A percentile compares a stretch with the other conserved stretches of the same genome.
These are phyloP conservation scores for Metellina segmentata DNA, from an alignment of 2,888 invertebrate genomes.

Conservation along the genomic window DNA sequence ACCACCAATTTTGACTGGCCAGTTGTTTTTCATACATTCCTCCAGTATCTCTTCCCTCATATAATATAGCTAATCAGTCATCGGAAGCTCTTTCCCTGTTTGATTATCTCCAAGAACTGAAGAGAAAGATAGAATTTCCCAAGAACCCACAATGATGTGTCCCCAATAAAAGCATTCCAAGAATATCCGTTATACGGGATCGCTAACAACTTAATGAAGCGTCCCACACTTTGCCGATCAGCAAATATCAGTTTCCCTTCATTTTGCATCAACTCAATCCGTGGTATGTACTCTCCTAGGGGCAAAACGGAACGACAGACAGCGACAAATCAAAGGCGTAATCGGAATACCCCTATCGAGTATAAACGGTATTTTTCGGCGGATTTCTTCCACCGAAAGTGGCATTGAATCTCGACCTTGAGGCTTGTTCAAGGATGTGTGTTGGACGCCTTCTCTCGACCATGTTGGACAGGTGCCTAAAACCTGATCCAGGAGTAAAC, in stretches of 20 bases:
- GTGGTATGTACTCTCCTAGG: background rate
- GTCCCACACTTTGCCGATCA: background rate
- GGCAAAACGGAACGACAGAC: constrained; percentile 4
- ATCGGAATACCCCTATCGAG: constrained; percentile 13
- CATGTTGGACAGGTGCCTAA: background rate
- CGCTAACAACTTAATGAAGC: constrained; percentile 10
- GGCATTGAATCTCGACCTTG: constrained; percentile 44
- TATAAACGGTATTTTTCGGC: constrained; percentile 5
- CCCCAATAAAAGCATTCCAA: too few species aligned
- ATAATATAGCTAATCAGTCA: too few species aligned
- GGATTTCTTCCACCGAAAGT: constrained; percentile 14
- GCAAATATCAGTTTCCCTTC: constrained; percentile 3
- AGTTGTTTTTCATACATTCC: too few species aligned
- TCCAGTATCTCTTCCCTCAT: too few species aligned
- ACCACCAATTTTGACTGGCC: too few species aligned
- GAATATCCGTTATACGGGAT: background rate
- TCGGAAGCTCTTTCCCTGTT: too few species aligned
- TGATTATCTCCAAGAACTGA: too few species aligned
- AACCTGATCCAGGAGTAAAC: constrained; percentile 4
- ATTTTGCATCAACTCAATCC: background rate
- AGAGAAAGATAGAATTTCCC: too few species aligned
- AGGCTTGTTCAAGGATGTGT: constrained; percentile 20
- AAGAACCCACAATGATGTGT: too few species aligned
- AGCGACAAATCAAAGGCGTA: background rate
- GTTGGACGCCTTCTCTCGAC: constrained; percentile 13